Conservation (phyloP, 2,888 invertebrate genomes). For the Tetranychus piercei region DNA sequence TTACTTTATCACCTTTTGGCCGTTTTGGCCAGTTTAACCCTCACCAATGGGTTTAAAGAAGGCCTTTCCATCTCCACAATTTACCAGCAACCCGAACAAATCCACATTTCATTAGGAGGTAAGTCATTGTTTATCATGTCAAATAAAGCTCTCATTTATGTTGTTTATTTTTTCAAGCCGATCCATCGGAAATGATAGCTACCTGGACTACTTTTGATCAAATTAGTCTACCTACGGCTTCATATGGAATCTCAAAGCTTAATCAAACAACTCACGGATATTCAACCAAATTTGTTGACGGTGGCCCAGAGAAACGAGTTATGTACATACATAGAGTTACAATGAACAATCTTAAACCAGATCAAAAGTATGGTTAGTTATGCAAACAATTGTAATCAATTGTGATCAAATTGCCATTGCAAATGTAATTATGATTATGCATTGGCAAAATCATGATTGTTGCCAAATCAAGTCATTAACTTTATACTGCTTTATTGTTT, state of each 20-base stretch:
- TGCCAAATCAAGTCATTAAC: too few species aligned
- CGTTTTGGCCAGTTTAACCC: neutral
- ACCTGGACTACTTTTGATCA: slow-evolving; percentile 29
- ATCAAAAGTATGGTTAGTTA: slow-evolving; percentile 18
- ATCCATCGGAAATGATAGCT: slow-evolving; percentile 28
- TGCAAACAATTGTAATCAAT: neutral
- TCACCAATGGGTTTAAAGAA: too few species aligned
- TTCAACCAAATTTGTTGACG: slow-evolving; percentile 46
- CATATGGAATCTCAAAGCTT: slow-evolving; percentile 25
- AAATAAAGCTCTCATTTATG: neutral
- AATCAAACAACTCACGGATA: slow-evolving; percentile 19
- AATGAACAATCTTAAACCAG: slow-evolving; percentile 32
- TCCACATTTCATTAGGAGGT: neutral
- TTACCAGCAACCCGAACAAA: neutral
- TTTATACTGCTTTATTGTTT: too few species aligned
- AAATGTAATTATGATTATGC: too few species aligned
- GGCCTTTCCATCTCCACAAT: neutral
- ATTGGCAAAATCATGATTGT: too few species aligned
- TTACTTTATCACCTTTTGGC: neutral
- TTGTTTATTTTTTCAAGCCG: neutral
- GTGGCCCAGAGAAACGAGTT: slow-evolving; percentile 43
- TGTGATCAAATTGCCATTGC: too few species aligned
- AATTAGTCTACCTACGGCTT: slow-evolving; percentile 23
- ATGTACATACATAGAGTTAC: slow-evolving; percentile 61
- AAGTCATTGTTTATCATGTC: neutral